A percentile compares a stretch with the other conserved stretches of the same genome.
Conservation (phyloP, 2,797 vertebrate genomes). For the Falco naumanni region DNA sequence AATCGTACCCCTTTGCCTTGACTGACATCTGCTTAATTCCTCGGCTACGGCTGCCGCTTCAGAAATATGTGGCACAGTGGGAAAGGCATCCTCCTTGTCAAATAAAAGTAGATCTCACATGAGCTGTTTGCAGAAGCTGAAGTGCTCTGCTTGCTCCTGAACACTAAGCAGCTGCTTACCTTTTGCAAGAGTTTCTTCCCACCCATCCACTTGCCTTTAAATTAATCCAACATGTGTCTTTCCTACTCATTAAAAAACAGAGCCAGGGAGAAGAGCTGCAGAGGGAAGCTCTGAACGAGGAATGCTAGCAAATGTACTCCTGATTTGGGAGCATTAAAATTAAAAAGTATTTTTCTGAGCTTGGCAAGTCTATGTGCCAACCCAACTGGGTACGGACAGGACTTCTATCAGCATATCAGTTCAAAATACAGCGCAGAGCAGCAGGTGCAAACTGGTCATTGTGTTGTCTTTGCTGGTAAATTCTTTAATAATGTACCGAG, state of each 20-base stretch:
- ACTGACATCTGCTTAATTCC: background rate
- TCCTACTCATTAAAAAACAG: too few species aligned
- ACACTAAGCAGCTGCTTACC: background rate
- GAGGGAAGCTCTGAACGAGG: background rate
- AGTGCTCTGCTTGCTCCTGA: background rate
- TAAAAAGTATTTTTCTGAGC: background rate
- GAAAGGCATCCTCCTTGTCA: background rate
- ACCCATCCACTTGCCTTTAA: background rate
- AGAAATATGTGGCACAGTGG: background rate
- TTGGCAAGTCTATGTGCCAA: background rate
- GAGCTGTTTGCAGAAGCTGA: background rate
- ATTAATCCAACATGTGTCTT: background rate
- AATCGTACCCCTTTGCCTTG: fast-evolving
- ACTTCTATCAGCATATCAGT: background rate
- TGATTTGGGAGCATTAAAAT: background rate
- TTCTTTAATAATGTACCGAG: background rate
- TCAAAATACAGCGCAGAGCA: background rate
- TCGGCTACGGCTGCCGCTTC: background rate
- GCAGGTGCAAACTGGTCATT: background rate
- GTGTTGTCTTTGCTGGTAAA: background rate
- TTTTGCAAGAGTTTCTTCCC: background rate
- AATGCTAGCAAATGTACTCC: background rate
- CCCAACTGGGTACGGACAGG: background rate
- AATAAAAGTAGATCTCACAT: background rate
- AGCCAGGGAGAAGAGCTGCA: background rate